Evolutionary conservation across 2,113 vertebrate species (phyloP), one percentile per base, ranked within the genome.

Genomic region (Zosterops lateralis): DNA sequence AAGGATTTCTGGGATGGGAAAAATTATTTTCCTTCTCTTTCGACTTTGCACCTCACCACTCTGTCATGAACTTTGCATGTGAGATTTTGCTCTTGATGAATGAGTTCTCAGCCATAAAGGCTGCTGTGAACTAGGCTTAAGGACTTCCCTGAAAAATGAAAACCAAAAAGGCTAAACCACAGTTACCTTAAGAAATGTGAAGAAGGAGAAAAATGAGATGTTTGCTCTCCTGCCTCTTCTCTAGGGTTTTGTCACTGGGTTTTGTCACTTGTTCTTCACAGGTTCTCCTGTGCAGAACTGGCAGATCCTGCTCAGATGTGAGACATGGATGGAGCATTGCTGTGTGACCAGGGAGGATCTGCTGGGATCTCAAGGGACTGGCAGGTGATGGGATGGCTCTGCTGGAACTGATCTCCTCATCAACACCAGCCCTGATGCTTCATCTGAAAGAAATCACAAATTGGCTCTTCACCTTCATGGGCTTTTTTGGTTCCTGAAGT

Each of bases 11-110:
- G 76, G 70, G 72, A 84, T 75, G 83, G 79, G 83, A 86, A 93
- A 93, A 91, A 67, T 29, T 40, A 56, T 80, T 96, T 86, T 79
- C 73, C 45, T 85, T 91, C 57, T 89, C 54, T 85, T 90, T 84
- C 73, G 89, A 67, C 93, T 95, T 90, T 87, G 87, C 44, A 90
- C 93, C 75, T 90, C 90, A 85, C 34, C 83, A 83, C 87, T 95
- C 75, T 2, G 17, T 93, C 87, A 45, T 65, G 79, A 90, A 71
- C 72, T 93, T 93, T 94, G 84, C 91, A 64, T 87, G 56, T 71
- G 79, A 93, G 93, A 64, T 90, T 94, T 91, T 83, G 79, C 56
- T 90, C 38, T 40, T 96, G 91, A 94, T 84, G 91, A 93, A 95
- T 94, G 91, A 95, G 91, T 62, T 94, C 87, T 88, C 91, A 90